Percentiles rank a stretch among this genome's conserved stretches.
Conservation (phyloP, 2,797 vertebrate genomes). For the Poeciliopsis infans region DNA sequence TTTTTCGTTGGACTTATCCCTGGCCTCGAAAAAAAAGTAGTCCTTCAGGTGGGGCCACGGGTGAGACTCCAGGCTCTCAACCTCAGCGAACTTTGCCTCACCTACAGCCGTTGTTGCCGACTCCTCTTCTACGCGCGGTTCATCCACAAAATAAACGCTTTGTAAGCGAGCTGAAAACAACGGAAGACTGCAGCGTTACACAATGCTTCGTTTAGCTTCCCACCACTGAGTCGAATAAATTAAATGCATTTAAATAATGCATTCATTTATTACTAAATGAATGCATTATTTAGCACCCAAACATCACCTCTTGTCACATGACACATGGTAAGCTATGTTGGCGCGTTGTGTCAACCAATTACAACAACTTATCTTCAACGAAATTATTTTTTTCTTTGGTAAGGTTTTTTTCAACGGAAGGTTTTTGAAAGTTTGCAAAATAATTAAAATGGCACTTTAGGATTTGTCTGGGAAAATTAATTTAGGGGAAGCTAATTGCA, state of each 20-base stretch:
- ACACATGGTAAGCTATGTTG: neutral
- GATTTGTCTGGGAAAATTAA: neutral
- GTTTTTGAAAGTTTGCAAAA: too few species aligned
- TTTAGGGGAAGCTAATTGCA: neutral
- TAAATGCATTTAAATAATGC: too few species aligned
- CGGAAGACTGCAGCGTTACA: neutral
- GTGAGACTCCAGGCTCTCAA: neutral
- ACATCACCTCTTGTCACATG: neutral
- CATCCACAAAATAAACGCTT: neutral
- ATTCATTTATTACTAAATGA: too few species aligned
- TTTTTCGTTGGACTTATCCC: neutral
- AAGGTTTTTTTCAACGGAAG: neutral
- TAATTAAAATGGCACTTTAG: too few species aligned
- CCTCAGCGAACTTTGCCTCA: neutral
- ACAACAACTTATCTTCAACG: neutral
- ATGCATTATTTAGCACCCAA: too few species aligned
- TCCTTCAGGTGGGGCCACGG: neutral
- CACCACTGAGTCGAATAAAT: neutral
- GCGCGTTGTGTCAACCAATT: neutral
- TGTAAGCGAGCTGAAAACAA: slow-evolving; percentile 1
- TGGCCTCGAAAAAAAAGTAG: neutral
- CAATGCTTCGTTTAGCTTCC: neutral
- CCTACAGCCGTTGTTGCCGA: neutral
- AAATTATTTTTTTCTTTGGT: neutral
- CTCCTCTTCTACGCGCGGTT: neutral